Conservation (phyloP, 2,888 invertebrate species). For the Ennomos quercinarius region DNA sequence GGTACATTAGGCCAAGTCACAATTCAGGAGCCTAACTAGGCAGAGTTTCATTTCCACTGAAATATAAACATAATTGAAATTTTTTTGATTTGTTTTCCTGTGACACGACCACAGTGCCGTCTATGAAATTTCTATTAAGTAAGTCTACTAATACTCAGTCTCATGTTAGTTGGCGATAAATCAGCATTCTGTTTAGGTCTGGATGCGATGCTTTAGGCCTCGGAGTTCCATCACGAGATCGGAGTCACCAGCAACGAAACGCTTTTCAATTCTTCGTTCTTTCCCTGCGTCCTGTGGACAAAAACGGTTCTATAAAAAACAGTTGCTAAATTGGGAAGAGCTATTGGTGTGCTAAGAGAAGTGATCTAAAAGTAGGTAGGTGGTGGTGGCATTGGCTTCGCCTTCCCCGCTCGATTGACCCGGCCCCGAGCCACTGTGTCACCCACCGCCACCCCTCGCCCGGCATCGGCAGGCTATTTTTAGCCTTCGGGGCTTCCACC, state of each 20-base stretch:
- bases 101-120: slow-evolving; percentile 53
- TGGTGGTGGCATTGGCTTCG: slow-evolving; percentile 40
- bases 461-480: slow-evolving; percentile 75
- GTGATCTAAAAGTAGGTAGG: slow-evolving; percentile 32
- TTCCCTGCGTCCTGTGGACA: slow-evolving; percentile 67
- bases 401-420: slow-evolving; percentile 70
- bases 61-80: slow-evolving; percentile 34
- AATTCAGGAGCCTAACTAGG: slow-evolving; percentile 15
- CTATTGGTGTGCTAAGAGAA: slow-evolving; percentile 36
- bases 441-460: slow-evolving; percentile 76
- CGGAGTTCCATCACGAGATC: slow-evolving; percentile 87
- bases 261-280: slow-evolving; percentile 84
- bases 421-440: slow-evolving; percentile 75
- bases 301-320: slow-evolving; percentile 34
- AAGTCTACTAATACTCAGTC: slow-evolving; percentile 82
- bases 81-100: slow-evolving; percentile 51
- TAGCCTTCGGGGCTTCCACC: slow-evolving; percentile 72
- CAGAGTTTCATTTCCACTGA: slow-evolving; percentile 15
- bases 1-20: slow-evolving; percentile 37
- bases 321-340: slow-evolving; percentile 24
- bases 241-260: slow-evolving; percentile 87
- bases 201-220: slow-evolving; percentile 86
- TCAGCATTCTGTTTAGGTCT: slow-evolving; percentile 78
- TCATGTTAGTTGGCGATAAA: slow-evolving; percentile 79
- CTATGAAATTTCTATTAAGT: slow-evolving; percentile 67